phyloP scores from a whole-genome alignment of 1,140 invertebrate genomes.

The Bicyclus anynana region DNA sequence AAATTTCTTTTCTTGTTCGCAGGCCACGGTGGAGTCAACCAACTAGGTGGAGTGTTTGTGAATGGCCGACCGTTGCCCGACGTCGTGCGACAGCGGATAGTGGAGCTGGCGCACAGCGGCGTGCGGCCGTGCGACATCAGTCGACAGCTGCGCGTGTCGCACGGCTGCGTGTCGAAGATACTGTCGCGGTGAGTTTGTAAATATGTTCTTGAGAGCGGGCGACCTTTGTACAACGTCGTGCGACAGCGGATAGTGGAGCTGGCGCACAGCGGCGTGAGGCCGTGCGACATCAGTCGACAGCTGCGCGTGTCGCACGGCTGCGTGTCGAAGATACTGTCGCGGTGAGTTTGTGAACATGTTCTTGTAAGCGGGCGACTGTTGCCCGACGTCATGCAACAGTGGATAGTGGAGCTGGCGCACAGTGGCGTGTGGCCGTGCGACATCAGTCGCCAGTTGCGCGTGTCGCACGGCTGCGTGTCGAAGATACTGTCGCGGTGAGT shows the following conservation, averaged over 20 bases:
- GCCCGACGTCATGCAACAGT: too few relatives aligned
- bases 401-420: too few relatives aligned
- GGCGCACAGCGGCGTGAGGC: conserved; percentile 95
- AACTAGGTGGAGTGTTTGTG: conserved; percentile 97
- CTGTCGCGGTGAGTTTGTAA: conserved; percentile 87
- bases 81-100: conserved; percentile 95
- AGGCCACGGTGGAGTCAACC: conserved; percentile 97
- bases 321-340: conserved; percentile 96
- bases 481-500: conserved; percentile 96
- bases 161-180: conserved; percentile 96
- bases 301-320: conserved; percentile 94
- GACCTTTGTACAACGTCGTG: conserved; percentile 95
- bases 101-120: conserved; percentile 96
- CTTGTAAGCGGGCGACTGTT: too few relatives aligned
- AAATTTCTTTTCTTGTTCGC: conserved; percentile 38
- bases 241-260: conserved; percentile 96
- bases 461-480: conserved; percentile 95
- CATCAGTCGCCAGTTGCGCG: conserved; percentile 82
- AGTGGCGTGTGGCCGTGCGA: too few relatives aligned
- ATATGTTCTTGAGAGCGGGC: conserved; percentile 78
- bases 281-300: conserved; percentile 95
- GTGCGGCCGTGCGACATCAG: conserved; percentile 97
- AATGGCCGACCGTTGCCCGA: conserved; percentile 97
- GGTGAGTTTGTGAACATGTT: conserved; percentile 79
- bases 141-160: conserved; percentile 92